These are phyloP conservation scores for Tryphoninae sp. DNA, from an alignment of 2,888 invertebrate genomes.

Conservation along the genomic window DNA sequence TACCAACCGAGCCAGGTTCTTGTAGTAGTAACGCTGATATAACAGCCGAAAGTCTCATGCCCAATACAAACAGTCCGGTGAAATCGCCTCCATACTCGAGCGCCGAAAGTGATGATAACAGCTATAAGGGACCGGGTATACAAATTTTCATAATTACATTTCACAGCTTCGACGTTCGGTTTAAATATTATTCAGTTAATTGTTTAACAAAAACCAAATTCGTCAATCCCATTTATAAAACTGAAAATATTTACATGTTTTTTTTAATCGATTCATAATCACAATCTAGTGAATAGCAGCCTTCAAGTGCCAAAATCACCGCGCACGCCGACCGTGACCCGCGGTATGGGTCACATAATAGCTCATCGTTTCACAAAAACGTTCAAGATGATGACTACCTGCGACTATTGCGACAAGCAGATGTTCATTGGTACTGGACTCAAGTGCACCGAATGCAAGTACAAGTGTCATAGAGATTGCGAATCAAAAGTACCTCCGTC, in stretches of 20 bases:
- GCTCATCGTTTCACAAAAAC: conserved; percentile 95
- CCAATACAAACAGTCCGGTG: conserved; percentile 82
- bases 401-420: conserved; percentile 94
- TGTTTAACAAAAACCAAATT: not conserved
- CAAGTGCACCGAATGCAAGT: conserved; percentile 97
- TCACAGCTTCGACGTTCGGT: not conserved
- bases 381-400: conserved; percentile 93
- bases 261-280: conserved; percentile 13
- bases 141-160: conserved; percentile 3
- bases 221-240: not conserved
- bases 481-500: conserved; percentile 95
- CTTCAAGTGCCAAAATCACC: conserved; percentile 87
- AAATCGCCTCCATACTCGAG: conserved; percentile 84
- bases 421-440: conserved; percentile 92
- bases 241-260: not conserved
- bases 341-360: conserved; percentile 94
- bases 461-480: conserved; percentile 94
- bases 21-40: conserved; percentile 80
- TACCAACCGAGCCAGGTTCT: conserved; percentile 85
- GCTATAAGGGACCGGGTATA: conserved; percentile 80
- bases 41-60: conserved; percentile 72
- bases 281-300: conserved; percentile 79
- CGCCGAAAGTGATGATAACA: conserved; percentile 82
- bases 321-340: conserved; percentile 88
- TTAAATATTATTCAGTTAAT: not conserved